Percentiles rank a stretch among this genome's conserved stretches.
Conservation (phyloP, 2,797 vertebrate genomes). For the Hemitrygon akajei region DNA sequence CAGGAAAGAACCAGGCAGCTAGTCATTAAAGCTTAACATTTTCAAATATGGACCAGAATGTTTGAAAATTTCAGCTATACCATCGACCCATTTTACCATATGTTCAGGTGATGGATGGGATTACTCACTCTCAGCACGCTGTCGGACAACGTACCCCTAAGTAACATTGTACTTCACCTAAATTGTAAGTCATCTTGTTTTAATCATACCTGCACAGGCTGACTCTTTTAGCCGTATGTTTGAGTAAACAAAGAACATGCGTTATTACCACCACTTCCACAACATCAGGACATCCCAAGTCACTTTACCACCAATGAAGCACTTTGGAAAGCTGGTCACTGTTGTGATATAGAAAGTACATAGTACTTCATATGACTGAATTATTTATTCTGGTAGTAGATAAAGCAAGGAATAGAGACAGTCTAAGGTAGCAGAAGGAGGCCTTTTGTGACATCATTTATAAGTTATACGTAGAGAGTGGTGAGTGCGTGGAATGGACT, state of each 20-base stretch:
- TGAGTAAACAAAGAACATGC: neutral
- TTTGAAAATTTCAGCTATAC: neutral
- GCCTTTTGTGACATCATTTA: neutral
- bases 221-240: neutral
- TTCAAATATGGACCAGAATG: neutral
- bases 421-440: neutral
- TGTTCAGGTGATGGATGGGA: neutral
- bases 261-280: neutral
- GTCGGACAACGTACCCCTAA: neutral
- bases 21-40: neutral
- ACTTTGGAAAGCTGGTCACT: neutral
- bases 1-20: neutral
- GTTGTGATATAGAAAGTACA: neutral
- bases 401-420: neutral
- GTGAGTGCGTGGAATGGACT: no score
- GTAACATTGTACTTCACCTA: neutral
- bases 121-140: neutral
- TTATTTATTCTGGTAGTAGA: constrained; percentile 1
- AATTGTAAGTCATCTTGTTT: neutral
- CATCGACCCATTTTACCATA: neutral
- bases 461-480: neutral
- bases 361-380: neutral
- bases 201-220: neutral
- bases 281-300: neutral
- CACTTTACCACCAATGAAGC: neutral